phyloP scores from a whole-genome alignment of 2,797 vertebrate genomes.

The Erethizon dorsatum region DNA sequence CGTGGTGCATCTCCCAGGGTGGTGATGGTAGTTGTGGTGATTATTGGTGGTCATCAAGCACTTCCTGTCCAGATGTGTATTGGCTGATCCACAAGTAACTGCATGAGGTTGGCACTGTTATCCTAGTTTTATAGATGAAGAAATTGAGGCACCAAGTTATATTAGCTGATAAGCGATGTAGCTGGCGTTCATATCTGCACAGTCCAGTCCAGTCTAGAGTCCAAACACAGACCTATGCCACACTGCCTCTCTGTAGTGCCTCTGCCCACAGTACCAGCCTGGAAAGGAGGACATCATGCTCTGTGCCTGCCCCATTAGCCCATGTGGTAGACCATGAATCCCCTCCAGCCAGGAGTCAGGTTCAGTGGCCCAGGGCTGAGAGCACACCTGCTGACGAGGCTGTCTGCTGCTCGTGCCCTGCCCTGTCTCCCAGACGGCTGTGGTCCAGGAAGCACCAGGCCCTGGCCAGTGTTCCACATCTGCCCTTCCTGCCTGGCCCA shows the following conservation, averaged over 20 bases:
- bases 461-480: not conserved
- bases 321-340: not conserved
- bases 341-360: not conserved
- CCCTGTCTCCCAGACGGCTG: not conserved
- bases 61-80: not conserved
- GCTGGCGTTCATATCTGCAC: not conserved
- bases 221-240: fast-evolving
- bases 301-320: fast-evolving
- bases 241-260: not conserved
- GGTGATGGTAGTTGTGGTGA: not conserved
- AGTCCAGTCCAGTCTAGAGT: not conserved
- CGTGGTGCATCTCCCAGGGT: fast-evolving
- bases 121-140: not conserved
- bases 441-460: not conserved
- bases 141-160: conserved; percentile 13
- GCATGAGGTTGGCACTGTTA: not conserved
- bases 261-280: not conserved
- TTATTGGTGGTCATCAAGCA: not conserved
- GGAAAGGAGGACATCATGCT: not conserved
- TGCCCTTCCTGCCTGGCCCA: not conserved
- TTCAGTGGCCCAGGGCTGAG: not conserved
- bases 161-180: not conserved
- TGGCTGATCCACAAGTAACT: not conserved
- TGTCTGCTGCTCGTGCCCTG: not conserved
- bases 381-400: not conserved